Evolutionary conservation across 2,113 vertebrate genomes (phyloP), one percentile per base, ranked within the genome.

Genomic region (Suricata suricatta): DNA sequence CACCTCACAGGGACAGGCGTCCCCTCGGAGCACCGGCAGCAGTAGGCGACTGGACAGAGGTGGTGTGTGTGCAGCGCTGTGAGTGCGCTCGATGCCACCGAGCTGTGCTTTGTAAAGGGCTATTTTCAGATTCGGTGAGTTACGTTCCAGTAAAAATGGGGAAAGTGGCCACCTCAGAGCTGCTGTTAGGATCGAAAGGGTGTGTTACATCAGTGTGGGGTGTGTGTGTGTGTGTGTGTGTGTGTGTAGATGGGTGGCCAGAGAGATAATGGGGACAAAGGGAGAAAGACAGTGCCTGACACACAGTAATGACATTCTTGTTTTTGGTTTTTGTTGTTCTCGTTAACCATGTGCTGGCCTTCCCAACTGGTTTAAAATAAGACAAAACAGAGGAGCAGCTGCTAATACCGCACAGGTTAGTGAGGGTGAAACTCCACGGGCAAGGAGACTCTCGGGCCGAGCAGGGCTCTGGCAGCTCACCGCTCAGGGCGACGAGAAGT

Each of bases 141-240:
- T 7, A 83, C 0, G 2, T 15, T 29, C 88, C 82, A 68, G 7
- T 33, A 50, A 13, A 19, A 33, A 16, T 33, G 31, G 29, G 14
- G 31, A 38, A 50, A 35, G 66, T 77, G 41, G 50, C 50, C n/a
- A 31, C 31, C 44, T 57, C 60, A 27, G 68, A 90, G 69, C 29
- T 74, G 31, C 85, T 60, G 21, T 33, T 13, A 63, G n/a, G 25
- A 60, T 10, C 54, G 54, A 27, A 80, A 60, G 33, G 23, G 31
- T 38, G 17, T 0, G 14, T 1, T 2, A 29, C 3, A 7, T 54
- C 3, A 1, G 27, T 25, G 1, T 33, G 60, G 23, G 3, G 47
- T 21, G 33, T 63, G 16, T 3, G 13, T 2, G 16, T 31, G 38
- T 9, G 47, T 10, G 12, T 2, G 82, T 23, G 38, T 50, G 25